A percentile compares a stretch with the other conserved stretches of the same genome.
phyloP scores from a whole-genome alignment of 1,140 invertebrate species.

The Araneus ventricosus region DNA sequence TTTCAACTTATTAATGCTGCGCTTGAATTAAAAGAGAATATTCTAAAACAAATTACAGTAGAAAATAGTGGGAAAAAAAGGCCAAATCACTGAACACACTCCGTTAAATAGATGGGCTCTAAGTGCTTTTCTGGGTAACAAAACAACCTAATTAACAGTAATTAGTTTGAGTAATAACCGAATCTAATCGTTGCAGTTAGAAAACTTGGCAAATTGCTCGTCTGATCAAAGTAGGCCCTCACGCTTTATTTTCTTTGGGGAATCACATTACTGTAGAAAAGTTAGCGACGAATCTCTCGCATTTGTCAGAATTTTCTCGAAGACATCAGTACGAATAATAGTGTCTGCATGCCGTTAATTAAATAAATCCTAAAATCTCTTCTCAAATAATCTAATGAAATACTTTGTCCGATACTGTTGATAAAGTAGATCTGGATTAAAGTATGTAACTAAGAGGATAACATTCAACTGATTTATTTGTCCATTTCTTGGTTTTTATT shows the following conservation, averaged over 20 bases:
- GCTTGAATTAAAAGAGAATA: neutral
- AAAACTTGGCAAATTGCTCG: too few species aligned
- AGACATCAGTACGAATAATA: too few species aligned
- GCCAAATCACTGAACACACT: neutral
- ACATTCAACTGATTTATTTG: too few species aligned
- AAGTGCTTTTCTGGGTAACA: constrained; percentile 56
- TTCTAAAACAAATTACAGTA: neutral
- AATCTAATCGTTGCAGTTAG: constrained; percentile 36
- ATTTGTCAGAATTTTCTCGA: neutral
- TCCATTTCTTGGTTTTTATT: too few species aligned
- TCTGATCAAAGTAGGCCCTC: neutral
- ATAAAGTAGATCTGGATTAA: too few species aligned
- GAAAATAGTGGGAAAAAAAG: neutral
- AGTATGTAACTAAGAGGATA: too few species aligned
- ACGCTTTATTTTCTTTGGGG: too few species aligned
- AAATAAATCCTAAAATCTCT: too few species aligned
- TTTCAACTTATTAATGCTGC: too few species aligned
- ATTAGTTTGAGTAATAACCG: constrained; percentile 56
- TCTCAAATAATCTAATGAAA: too few species aligned
- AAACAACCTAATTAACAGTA: constrained; percentile 56
- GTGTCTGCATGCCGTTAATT: too few species aligned
- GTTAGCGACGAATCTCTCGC: neutral
- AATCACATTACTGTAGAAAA: neutral
- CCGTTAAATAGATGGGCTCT: neutral
- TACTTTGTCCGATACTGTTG: too few species aligned